Evolutionary conservation across 2,797 vertebrate genomes (phyloP), one percentile per base, ranked within the genome.

Genomic region (Urosaurus nigricauda): DNA sequence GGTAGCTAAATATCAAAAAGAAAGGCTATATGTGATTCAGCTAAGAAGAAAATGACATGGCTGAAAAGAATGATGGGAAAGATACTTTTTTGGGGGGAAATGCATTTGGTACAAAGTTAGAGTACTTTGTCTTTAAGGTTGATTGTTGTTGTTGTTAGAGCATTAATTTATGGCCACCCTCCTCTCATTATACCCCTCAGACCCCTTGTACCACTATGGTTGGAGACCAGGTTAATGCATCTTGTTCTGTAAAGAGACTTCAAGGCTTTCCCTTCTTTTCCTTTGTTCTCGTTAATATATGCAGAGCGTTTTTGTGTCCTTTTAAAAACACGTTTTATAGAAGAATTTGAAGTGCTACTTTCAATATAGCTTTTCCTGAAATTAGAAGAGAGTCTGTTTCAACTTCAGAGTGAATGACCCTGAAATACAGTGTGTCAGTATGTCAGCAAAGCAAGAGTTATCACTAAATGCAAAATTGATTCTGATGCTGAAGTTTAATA

Each of bases 241-340:
- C 16, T 87, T 5, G 60, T 86, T 91, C 88, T 88, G 87, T 89
- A 90, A 89, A 85, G 77, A 17, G 13, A 79, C 75, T 86, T 94
- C 82, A 74, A 84, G 91, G 40, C 63, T 17, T 5, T 90, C 92
- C 91, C 87, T 35, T 51, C 88, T 40, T 40, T 87, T n/a, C 29
- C 89, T 47, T 40, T 88, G 80, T 90, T 88, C 87, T 80, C 9
- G 3, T 82, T 60, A 80, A 21, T 8, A 88, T 80, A 89, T 86
- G 78, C 70, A 16, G 0, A 35, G 47, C 73, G 83, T 13, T 88
- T 24, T 1, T 29, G 5, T 53, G 7, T n/a, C 58, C 32, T 32
- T 80, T 79, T 56, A 74, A 53, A 51, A 17, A 65, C 40, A 32
- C 83, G 0, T 12, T 88, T 37, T 29, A 0, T 77, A 56, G 56